phyloP scores from a whole-genome alignment of 1,140 invertebrate species.

The Eurosta solidaginis region DNA sequence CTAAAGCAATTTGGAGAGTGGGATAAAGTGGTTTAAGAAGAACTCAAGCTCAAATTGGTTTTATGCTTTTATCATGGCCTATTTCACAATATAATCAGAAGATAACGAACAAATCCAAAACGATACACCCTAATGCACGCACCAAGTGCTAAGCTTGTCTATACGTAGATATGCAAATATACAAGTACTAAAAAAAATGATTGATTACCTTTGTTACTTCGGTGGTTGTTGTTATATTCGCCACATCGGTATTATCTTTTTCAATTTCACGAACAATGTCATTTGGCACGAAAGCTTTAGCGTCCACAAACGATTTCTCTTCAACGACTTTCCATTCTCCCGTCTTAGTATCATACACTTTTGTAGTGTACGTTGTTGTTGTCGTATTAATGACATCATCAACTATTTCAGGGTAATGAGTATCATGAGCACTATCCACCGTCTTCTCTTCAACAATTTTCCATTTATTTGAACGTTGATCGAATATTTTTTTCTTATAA shows the following conservation, averaged over 20 bases:
- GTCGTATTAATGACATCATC: conserved; percentile 60
- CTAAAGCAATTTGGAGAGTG: too few species aligned
- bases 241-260: conserved; percentile 60
- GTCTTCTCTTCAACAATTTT: conserved; percentile 55
- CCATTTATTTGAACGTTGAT: conserved; percentile 56
- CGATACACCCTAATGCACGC: too few species aligned
- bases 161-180: neutral
- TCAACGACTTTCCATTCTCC: conserved; percentile 58
- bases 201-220: conserved; percentile 58
- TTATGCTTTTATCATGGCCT: too few species aligned
- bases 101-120: too few species aligned
- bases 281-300: conserved; percentile 56
- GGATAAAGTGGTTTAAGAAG: too few species aligned
- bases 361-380: conserved; percentile 58
- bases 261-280: conserved; percentile 60
- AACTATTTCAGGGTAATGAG: conserved; percentile 58
- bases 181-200: neutral
- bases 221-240: conserved; percentile 59
- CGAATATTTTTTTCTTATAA: conserved; percentile 58
- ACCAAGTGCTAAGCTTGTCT: too few species aligned
- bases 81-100: too few species aligned
- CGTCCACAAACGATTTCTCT: conserved; percentile 57
- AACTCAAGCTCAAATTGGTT: too few species aligned
- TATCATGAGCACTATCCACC: conserved; percentile 50
- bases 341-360: conserved; percentile 57